Evolutionary conservation across 2,113 vertebrate genomes (phyloP).

Genomic region (Tylochromis polylepis): DNA sequence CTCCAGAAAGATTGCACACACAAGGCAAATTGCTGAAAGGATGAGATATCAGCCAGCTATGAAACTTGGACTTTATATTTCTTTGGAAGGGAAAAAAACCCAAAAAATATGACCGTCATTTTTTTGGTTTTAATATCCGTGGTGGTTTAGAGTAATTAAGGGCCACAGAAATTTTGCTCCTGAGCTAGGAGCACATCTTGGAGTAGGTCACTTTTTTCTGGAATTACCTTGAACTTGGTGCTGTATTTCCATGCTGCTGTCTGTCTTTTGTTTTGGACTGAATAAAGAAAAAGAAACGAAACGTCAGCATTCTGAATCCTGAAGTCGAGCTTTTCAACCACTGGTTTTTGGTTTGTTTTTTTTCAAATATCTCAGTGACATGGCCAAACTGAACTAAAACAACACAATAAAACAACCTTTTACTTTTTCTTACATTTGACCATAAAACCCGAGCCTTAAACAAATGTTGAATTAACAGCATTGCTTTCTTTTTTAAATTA

Average conservation of each 20-base stretch:
- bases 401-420: background rate
- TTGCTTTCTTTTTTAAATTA: background rate
- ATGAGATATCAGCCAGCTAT: background rate
- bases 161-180: background rate
- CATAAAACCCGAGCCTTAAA: background rate
- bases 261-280: fast-evolving
- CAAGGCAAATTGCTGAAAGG: background rate
- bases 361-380: background rate
- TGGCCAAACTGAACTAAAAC: background rate
- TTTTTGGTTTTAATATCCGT: background rate
- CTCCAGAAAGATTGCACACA: background rate
- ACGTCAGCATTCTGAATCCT: background rate
- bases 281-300: background rate
- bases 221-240: background rate
- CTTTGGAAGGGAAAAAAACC: background rate
- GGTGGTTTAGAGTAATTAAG: background rate
- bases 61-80: background rate
- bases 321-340: background rate
- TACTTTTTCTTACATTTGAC: too few species aligned
- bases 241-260: too few species aligned
- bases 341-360: background rate
- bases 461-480: background rate
- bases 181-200: background rate
- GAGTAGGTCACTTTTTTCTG: background rate
- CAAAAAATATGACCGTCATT: fast-evolving